Evolutionary conservation across 1,140 invertebrate species (phyloP).

Genomic region (Melitaea cinxia): DNA sequence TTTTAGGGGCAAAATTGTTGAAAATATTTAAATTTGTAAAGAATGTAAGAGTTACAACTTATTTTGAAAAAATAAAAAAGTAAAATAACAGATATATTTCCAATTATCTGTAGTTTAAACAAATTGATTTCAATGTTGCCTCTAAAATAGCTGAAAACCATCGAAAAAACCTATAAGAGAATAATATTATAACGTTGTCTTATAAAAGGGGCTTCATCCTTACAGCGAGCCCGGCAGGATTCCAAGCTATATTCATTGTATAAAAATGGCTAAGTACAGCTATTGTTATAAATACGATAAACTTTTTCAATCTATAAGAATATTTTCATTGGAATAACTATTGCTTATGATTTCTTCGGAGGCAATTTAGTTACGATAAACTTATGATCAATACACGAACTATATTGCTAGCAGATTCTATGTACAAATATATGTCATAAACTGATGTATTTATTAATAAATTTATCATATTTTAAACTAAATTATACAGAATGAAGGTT

Average conservation of each 20-base stretch:
- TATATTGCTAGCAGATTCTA: slow-evolving; percentile 21
- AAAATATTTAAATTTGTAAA: neutral
- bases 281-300: slow-evolving; percentile 19
- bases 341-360: slow-evolving; percentile 56
- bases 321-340: slow-evolving; percentile 43
- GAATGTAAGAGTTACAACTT: neutral
- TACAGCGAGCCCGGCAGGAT: slow-evolving; percentile 19
- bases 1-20: slow-evolving; percentile 34
- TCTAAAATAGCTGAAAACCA: slow-evolving; percentile 25
- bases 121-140: slow-evolving; percentile 18
- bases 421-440: slow-evolving; percentile 29
- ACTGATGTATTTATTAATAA: slow-evolving; percentile 37
- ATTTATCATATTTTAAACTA: slow-evolving; percentile 7
- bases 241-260: slow-evolving; percentile 30
- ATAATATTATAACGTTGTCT: slow-evolving; percentile 11
- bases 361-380: slow-evolving; percentile 30
- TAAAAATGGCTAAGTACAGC: slow-evolving; percentile 23
- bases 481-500: slow-evolving; percentile 8
- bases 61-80: neutral
- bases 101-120: neutral
- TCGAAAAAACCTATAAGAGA: slow-evolving; percentile 8
- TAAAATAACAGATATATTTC: neutral
- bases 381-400: slow-evolving; percentile 11
- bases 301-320: slow-evolving; percentile 34
- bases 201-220: slow-evolving; percentile 15